Base-by-base conservation (phyloP, 2,888 invertebrate species). In the Dynastes tityus region DNA sequence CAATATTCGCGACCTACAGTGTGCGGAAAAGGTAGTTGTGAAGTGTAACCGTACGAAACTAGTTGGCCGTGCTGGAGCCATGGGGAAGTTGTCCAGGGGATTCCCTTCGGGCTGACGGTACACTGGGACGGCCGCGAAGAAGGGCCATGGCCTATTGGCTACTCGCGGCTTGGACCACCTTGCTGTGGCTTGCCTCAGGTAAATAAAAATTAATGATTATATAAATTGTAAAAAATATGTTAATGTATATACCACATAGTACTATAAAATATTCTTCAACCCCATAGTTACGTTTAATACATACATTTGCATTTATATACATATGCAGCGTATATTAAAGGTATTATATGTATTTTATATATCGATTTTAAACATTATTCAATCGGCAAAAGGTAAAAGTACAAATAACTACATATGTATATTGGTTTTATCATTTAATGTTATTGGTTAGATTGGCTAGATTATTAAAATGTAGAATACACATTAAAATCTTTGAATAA, bases 81-180 rank as follows among this genome's bases (percentile, higher is more conserved):
- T 87, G 87, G 87, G 86, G 87, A 85, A 86, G 84, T 85, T 84
- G 83, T 89, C 90, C 89, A 90, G 91, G 90, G 91, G 90, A 90
- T 90, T 90, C 90, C 91, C 91, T 90, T 91, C 90, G 89, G 90
- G 88, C 85, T 89, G 91, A 90, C 89, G 90, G 90, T 88, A 86
- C 85, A 86, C 51, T 85, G 87, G 86, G 85, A 86, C 85, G 86
- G 87, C 86, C 86, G 86, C 85, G 85, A 84, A 86, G 85, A 84
- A 85, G 85, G 86, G 86, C 85, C 86, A 87, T 87, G 86, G 87
- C 85, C 84, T 83, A 84, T 85, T 85, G 86, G 85, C 84, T 87
- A 83, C 86, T 88, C 86, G 88, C 88, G 87, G 87, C 87, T 87
- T 88, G 88, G 89, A 87, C 89, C 89, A 88, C 86, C 84, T 85